These are phyloP conservation scores for Onthophagus taurus DNA, from an alignment of 1,140 invertebrate genomes.

Conservation along the genomic window DNA sequence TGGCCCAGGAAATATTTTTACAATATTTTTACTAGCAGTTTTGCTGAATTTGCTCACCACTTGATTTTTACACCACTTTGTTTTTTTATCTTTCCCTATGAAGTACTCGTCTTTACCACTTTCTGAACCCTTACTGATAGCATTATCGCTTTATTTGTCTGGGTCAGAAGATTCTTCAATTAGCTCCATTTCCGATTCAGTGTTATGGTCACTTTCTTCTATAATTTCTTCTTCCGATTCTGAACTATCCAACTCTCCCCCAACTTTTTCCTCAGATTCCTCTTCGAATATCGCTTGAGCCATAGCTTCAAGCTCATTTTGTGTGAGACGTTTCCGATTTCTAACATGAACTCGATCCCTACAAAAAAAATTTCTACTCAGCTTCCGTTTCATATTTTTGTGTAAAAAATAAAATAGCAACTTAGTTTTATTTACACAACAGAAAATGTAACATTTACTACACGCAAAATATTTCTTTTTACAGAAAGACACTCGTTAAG, in stretches of 20 bases:
- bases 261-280: no score
- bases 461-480: no score
- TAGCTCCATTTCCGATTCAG: neutral
- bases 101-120: conserved; percentile 5
- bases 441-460: no score
- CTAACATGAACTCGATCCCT: no score
- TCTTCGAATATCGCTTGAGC: no score
- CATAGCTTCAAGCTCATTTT: no score
- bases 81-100: conserved; percentile 12
- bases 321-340: no score
- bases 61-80: conserved; percentile 9
- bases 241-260: neutral
- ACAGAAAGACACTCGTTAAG: neutral
- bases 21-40: conserved; percentile 12
- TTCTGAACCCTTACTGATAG: neutral
- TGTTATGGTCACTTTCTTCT: conserved; percentile 1
- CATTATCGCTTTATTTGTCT: neutral
- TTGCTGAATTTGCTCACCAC: conserved; percentile 13
- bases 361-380: no score
- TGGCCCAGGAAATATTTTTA: conserved; percentile 15
- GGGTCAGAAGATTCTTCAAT: neutral
- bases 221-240: neutral
- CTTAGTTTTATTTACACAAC: no score
- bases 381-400: neutral
- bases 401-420: neutral